Percentiles rank a stretch among this genome's conserved stretches.
Conservation (phyloP, 2,888 invertebrate species). For the Acrobasis suavella region DNA sequence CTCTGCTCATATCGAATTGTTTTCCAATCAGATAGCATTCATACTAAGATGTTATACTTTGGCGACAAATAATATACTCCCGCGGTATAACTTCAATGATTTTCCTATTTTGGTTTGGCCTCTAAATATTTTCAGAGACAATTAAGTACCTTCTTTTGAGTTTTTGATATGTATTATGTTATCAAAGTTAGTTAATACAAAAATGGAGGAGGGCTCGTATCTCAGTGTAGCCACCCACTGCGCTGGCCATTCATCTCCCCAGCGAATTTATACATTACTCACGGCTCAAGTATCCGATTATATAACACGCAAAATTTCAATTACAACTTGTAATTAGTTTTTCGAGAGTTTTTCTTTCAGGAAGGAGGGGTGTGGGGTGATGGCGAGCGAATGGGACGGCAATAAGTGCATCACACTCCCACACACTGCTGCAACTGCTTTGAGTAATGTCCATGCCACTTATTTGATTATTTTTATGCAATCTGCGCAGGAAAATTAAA, state of each 20-base stretch:
- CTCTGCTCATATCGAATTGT: background rate
- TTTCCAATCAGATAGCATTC: background rate
- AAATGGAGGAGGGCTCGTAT: slow-evolving; percentile 63
- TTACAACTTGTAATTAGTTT: slow-evolving; percentile 84
- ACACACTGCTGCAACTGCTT: slow-evolving; percentile 61
- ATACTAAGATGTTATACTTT: background rate
- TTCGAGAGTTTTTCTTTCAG: slow-evolving; percentile 83
- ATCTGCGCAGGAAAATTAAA: slow-evolving; percentile 76
- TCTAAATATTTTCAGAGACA: background rate
- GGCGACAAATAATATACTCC: no score
- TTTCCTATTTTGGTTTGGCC: background rate
- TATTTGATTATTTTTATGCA: slow-evolving; percentile 82
- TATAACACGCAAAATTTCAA: slow-evolving; percentile 84
- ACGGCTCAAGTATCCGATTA: slow-evolving; percentile 83
- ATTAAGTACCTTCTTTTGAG: slow-evolving; percentile 11
- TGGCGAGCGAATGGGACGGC: slow-evolving; percentile 52
- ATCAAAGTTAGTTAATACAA: slow-evolving; percentile 67
- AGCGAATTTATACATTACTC: slow-evolving; percentile 81
- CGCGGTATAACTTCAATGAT: background rate
- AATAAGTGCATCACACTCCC: slow-evolving; percentile 43
- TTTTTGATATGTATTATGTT: slow-evolving; percentile 52
- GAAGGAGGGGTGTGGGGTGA: slow-evolving; percentile 69
- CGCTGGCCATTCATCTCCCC: slow-evolving; percentile 74
- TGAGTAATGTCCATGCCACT: slow-evolving; percentile 79
- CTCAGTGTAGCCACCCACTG: slow-evolving; percentile 60